These are phyloP conservation scores for Drepana arcuata DNA, from an alignment of 1,140 invertebrate species.

Conservation along the genomic window DNA sequence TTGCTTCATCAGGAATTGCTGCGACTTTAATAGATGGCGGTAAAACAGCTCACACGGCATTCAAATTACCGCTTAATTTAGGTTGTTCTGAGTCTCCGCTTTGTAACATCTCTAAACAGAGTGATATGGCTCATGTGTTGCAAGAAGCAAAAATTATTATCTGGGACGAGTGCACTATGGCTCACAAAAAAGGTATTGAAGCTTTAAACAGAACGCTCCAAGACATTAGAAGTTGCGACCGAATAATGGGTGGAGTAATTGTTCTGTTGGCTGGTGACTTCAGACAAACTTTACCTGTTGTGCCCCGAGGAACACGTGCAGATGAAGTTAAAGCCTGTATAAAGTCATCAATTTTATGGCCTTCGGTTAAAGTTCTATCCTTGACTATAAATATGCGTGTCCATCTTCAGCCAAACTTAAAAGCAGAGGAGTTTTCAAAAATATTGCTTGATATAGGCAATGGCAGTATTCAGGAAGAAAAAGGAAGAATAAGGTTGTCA, in stretches of 20 bases:
- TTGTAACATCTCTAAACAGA: neutral
- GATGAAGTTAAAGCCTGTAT: constrained; percentile 15
- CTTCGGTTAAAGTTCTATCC: neutral
- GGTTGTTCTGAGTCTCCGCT: neutral
- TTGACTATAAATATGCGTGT: neutral
- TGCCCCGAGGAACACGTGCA: constrained; percentile 33
- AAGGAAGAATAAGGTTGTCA: constrained; percentile 1
- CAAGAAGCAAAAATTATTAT: constrained; percentile 21
- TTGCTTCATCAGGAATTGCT: neutral
- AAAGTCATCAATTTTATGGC: constrained; percentile 2
- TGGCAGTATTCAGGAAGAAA: constrained; percentile 1
- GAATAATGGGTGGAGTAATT: constrained; percentile 13
- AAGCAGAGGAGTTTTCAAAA: neutral
- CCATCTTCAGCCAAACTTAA: neutral
- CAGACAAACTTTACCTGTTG: constrained; percentile 54
- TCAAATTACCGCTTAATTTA: neutral
- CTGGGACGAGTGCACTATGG: constrained; percentile 52
- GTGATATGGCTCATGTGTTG: neutral
- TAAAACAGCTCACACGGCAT: neutral
- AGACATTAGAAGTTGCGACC: constrained; percentile 25
- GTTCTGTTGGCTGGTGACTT: constrained; percentile 46
- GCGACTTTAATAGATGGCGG: neutral
- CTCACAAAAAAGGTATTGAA: constrained; percentile 44
- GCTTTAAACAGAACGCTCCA: constrained; percentile 45
- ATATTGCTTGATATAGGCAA: constrained; percentile 3